Evolutionary conservation across 2,797 vertebrate genomes (phyloP), one percentile per base, ranked within the genome.

Genomic region (Spondyliosoma cantharus): DNA sequence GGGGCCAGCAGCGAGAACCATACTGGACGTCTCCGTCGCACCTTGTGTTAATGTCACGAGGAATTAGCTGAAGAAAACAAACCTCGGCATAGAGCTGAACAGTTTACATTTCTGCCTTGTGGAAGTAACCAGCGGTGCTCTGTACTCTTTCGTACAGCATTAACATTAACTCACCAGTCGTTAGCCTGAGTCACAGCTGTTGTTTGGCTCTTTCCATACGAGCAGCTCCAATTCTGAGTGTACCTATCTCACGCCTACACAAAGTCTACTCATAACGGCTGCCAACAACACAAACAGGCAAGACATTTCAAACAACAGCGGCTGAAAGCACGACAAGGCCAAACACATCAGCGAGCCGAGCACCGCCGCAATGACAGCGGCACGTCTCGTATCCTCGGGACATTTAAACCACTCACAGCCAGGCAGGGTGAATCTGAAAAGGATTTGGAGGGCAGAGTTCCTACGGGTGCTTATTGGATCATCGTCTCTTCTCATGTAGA

Each of bases 211-310:
- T 74, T 87, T 84, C 78, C 78, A 72, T 86, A 75, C 5, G 59
- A 85, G 60, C 67, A 32, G 70, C 86, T 80, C 68, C 53, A 60
- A 71, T 14, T 77, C 76, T 50, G 66, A 86, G 86, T 71, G 84
- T 52, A 86, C 86, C 89, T 77, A 46, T 63, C 59, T 48, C 46
- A 80, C 92, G 74, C 93, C 91, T 52, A 91, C 90, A 78, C 90
- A 88, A 82, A 78, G 54, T 82, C 76, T 42, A 56, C 78, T 79
- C 71, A 60, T 52, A 70, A 76, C 76, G 69, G 82, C 82, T 81
- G 60, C 75, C 0, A 46, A 67, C 70, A 73, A 80, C 85, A 82
- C 67, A 75, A 85, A 84, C 54, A 67, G 48, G 49, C 45, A n/a
- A 82, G 70, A 59, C 79, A 79, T 82, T 83, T 63, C 66, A 78